Percentiles rank a stretch among this genome's conserved stretches.
phyloP scores from a whole-genome alignment of 2,113 vertebrate genomes.

The Gobio gobio region DNA sequence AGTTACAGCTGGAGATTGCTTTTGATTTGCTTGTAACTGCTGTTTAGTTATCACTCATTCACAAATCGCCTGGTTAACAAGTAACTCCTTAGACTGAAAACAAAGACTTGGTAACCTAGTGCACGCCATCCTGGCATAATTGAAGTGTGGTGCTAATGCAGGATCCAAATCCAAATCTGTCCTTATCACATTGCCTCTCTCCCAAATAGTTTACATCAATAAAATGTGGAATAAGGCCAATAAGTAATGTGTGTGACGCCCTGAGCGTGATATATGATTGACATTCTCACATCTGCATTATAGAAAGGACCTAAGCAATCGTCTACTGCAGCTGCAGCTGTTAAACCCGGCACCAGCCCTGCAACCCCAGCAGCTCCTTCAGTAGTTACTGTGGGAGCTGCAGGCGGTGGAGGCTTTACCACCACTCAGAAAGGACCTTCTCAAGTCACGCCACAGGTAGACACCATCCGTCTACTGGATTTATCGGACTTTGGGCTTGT shows the following conservation, averaged over 20 bases:
- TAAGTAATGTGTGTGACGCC: neutral
- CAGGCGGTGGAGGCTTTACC: constrained; percentile 42
- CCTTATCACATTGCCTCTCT: neutral
- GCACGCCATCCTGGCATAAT: neutral
- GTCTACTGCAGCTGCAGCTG: neutral
- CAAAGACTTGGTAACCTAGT: no score
- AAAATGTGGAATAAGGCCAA: neutral
- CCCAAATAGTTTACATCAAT: neutral
- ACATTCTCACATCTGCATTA: constrained; percentile 57
- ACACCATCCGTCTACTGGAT: constrained; percentile 27
- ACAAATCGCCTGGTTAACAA: neutral
- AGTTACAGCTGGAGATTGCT: constrained; percentile 11
- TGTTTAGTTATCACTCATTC: neutral
- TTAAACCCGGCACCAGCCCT: constrained; percentile 26
- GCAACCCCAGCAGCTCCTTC: constrained; percentile 40
- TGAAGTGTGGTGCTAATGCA: neutral
- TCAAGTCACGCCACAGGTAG: constrained; percentile 68
- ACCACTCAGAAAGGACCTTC: constrained; percentile 55
- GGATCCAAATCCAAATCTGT: neutral
- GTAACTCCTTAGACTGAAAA: no score
- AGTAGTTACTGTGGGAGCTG: constrained; percentile 33
- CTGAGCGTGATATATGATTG: neutral
- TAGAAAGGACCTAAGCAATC: constrained; percentile 66
- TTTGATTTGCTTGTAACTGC: neutral
- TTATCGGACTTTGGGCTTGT: neutral